phyloP scores from a whole-genome alignment of 1,140 invertebrate species.

The Berghia stephanieae region DNA sequence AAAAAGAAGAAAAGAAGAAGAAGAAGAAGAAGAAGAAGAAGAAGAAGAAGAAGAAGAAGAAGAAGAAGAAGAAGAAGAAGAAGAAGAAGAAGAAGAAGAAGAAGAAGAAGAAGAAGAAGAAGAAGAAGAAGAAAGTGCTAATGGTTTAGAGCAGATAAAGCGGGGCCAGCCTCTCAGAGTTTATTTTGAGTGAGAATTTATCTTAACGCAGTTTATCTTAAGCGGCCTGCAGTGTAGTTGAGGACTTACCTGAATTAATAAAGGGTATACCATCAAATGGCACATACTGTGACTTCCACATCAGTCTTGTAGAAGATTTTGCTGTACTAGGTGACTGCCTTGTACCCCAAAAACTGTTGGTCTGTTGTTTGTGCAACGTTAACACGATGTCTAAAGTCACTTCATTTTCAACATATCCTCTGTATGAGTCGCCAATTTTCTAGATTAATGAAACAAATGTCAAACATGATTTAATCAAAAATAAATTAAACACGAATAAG shows the following conservation, averaged over 20 bases:
- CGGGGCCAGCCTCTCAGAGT: too few relatives aligned
- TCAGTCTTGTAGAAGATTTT: constrained; percentile 63
- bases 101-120: too few relatives aligned
- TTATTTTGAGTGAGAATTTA: too few relatives aligned
- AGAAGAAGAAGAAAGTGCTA: neutral
- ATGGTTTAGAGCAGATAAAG: too few relatives aligned
- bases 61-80: too few relatives aligned
- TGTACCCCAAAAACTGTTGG: constrained; percentile 67
- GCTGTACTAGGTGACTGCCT: constrained; percentile 63
- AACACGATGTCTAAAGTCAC: constrained; percentile 63
- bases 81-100: too few relatives aligned
- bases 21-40: too few relatives aligned
- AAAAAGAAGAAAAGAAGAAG: too few relatives aligned
- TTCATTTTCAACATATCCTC: constrained; percentile 66
- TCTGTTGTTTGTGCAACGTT: constrained; percentile 66
- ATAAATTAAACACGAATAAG: neutral
- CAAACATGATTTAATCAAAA: neutral
- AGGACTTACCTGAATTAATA: constrained; percentile 63
- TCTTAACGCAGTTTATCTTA: too few relatives aligned
- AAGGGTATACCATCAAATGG: constrained; percentile 68
- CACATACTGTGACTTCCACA: constrained; percentile 69
- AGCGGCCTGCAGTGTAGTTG: too few relatives aligned
- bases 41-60: too few relatives aligned
- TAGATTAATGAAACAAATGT: constrained; percentile 33
- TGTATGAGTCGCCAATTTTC: constrained; percentile 66